Evolutionary conservation across 2,888 invertebrate species (phyloP).

Genomic region (Ariolimax columbianus): DNA sequence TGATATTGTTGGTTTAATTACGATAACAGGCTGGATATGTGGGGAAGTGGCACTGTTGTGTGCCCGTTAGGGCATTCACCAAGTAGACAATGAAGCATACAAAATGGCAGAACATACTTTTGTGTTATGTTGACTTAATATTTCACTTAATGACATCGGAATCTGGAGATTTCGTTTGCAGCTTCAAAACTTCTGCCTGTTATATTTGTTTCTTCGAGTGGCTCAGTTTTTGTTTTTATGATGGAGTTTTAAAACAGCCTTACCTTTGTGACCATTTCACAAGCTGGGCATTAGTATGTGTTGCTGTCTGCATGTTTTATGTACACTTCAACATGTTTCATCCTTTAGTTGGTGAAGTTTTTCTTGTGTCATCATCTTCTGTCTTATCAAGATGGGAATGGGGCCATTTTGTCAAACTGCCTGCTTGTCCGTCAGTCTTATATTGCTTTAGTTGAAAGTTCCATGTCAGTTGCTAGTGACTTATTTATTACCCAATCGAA

Average conservation of each 20-base stretch:
- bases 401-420: neutral
- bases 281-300: neutral
- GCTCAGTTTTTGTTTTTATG: neutral
- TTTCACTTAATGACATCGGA: neutral
- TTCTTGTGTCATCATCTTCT: neutral
- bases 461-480: too few species aligned
- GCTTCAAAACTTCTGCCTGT: neutral
- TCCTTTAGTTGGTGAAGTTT: neutral
- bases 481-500: too few species aligned
- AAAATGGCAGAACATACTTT: neutral
- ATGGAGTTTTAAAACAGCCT: neutral
- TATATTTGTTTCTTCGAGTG: neutral
- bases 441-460: neutral
- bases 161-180: slow-evolving; percentile 27
- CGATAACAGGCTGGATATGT: neutral
- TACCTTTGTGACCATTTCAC: neutral
- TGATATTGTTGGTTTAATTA: too few species aligned
- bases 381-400: neutral
- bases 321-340: neutral
- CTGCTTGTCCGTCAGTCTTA: neutral
- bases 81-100: neutral
- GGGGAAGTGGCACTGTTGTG: neutral
- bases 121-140: neutral
- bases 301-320: neutral
- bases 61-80: neutral